These are phyloP conservation scores for Eremobia ochroleuca DNA, from an alignment of 2,888 invertebrate genomes.

Conservation along the genomic window DNA sequence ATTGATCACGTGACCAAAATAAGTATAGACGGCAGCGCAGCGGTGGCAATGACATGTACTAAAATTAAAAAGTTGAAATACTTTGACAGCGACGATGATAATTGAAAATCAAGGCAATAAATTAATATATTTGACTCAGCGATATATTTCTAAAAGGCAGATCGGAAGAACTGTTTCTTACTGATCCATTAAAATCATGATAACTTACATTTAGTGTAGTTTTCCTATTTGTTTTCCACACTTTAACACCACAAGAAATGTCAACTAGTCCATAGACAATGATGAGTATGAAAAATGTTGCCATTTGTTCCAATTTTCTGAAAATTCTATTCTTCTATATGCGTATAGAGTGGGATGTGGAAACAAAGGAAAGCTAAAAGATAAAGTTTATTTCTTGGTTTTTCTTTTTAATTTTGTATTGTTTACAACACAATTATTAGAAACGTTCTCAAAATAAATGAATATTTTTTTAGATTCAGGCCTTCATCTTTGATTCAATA, in stretches of 20 bases:
- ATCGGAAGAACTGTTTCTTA: neutral
- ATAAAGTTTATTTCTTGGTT: neutral
- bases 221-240: constrained; percentile 57
- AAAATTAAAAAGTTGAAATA: constrained; percentile 73
- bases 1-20: constrained; percentile 88
- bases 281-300: constrained; percentile 36
- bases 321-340: constrained; percentile 29
- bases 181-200: constrained; percentile 7
- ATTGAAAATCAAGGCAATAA: constrained; percentile 41
- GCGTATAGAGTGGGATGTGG: neutral
- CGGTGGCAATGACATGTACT: constrained; percentile 67
- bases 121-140: neutral
- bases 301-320: constrained; percentile 4
- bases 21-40: constrained; percentile 74
- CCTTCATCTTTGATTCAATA: neutral
- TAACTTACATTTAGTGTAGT: constrained; percentile 63
- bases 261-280: constrained; percentile 58
- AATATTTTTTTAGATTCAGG: neutral
- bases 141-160: neutral
- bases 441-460: too few relatives aligned
- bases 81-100: constrained; percentile 74
- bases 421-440: neutral
- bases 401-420: neutral
- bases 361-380: constrained; percentile 1
- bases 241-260: constrained; percentile 38